Base-by-base conservation (phyloP, 2,797 vertebrate species). In the Danionella dracula region DNA sequence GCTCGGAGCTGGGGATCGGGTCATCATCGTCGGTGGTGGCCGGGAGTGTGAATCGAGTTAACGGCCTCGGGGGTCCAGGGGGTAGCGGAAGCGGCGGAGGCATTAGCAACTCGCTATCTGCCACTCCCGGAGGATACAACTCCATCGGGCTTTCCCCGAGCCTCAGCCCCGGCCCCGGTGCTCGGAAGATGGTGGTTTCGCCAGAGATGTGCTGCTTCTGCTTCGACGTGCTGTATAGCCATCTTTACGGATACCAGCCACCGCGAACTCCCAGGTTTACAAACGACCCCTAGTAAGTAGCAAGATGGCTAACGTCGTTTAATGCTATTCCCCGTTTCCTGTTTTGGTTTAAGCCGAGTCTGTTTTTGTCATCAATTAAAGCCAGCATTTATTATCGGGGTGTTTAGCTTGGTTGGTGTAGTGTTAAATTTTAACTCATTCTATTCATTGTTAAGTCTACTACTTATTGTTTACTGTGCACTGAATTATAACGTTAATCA, bases 151-250 rank as follows among this genome's bases (percentile, higher is more conserved):
- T 94, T 76, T 90, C 91, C 79, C 90, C 92, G 75, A 90, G 87
- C 70, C 87, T 91, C 72, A 91, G 85, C 81, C 89, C 90, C 66
- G 91, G 91, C 66, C 90, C 90, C 76, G 91, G 91, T 78, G 89
- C 90, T 88, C 93, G 94, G 84, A 97, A 96, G 88, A 96, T 97
- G 94, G 93, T 97, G 72, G 95, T 97, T 71, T 95, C 93, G 68
- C 92, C 94, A 72, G 95, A 97, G 92, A 98, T 97, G 93, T 97
- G 94, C 90, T 97, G 94, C 92, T 97, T 97, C 90, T 98, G 94
- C 86, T 97, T 97, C 90, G 95, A 97, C 87, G 95, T 97, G 85
- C 93, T 98, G 87, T 97, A 96, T 93, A 95, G 95, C 88, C 95
- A 97, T 92, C 93, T 98, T 78, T 95, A 98, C 78, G 95, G 95